Conservation (phyloP, 1,140 invertebrate species). For the Zaprionus nigranus region DNA sequence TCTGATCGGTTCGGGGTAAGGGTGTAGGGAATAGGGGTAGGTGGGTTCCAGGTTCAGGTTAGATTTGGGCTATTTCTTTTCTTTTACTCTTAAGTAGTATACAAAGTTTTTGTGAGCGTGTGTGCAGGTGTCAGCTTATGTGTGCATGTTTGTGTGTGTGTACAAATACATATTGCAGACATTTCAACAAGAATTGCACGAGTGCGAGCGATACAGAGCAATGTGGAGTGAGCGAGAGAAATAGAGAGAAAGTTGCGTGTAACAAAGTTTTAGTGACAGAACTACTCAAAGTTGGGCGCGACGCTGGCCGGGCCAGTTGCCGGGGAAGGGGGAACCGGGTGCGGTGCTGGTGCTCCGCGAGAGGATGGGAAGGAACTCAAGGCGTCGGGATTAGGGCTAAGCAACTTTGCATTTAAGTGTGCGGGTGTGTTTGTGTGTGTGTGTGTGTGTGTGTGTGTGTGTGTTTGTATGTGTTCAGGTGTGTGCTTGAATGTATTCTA, state of each 20-base stretch:
- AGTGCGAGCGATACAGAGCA: constrained; percentile 49
- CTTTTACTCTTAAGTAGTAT: constrained; percentile 8
- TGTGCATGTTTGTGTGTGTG: constrained; percentile 22
- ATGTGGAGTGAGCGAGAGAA: not conserved
- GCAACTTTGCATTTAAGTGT: constrained; percentile 23
- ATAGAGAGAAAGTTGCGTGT: constrained; percentile 36
- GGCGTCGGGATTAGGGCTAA: constrained; percentile 1
- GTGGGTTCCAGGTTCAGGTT: constrained; percentile 15
- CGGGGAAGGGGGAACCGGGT: not conserved
- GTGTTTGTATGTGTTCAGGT: constrained; percentile 13
- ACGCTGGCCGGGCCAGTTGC: not conserved
- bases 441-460: constrained; percentile 18
- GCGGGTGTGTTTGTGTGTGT: constrained; percentile 2
- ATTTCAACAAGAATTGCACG: constrained; percentile 54
- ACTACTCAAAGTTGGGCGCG: constrained; percentile 41
- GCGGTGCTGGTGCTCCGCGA: not conserved
- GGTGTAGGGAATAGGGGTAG: not conserved
- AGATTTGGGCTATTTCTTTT: constrained; percentile 4
- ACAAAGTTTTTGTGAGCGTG: constrained; percentile 23
- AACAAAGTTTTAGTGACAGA: constrained; percentile 35
- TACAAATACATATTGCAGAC: constrained; percentile 59
- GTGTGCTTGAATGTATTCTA: constrained; percentile 15
- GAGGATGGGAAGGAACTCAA: not conserved
- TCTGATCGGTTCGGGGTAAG: not conserved
- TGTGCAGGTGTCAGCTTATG: constrained; percentile 11